Conservation (phyloP, 2,113 vertebrate species). For the Engraulis encrasicolus region DNA sequence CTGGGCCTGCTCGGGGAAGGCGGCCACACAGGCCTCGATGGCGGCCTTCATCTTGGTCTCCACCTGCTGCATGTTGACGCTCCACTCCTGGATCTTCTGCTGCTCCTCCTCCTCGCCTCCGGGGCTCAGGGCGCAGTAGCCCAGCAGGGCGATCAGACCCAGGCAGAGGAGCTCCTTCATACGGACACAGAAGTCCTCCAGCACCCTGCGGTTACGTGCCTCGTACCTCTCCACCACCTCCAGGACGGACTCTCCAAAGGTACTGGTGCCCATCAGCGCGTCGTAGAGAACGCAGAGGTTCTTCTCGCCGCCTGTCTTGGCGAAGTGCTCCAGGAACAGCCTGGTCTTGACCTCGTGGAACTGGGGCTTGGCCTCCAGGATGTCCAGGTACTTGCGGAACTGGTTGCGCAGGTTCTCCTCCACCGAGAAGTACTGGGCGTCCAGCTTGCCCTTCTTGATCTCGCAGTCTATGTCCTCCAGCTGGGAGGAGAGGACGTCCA, state of each 20-base stretch:
- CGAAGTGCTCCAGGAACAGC: slow-evolving; percentile 75
- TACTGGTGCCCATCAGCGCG: slow-evolving; percentile 72
- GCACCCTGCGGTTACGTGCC: slow-evolving; percentile 67
- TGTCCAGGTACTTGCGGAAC: slow-evolving; percentile 78
- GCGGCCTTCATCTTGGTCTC: slow-evolving; percentile 73
- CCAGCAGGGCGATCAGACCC: slow-evolving; percentile 75
- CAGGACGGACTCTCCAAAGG: slow-evolving; percentile 71
- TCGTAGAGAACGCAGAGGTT: slow-evolving; percentile 74
- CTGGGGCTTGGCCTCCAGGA: slow-evolving; percentile 73
- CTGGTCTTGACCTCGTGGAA: slow-evolving; percentile 72
- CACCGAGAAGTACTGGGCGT: slow-evolving; percentile 70
- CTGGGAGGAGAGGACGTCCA: slow-evolving; percentile 72
- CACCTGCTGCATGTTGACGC: slow-evolving; percentile 66
- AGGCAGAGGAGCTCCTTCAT: slow-evolving; percentile 80
- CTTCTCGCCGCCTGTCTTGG: slow-evolving; percentile 73
- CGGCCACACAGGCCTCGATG: slow-evolving; percentile 64
- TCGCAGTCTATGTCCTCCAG: slow-evolving; percentile 74
- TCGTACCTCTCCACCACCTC: slow-evolving; percentile 72
- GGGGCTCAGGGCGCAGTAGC: slow-evolving; percentile 68
- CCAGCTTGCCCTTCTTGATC: slow-evolving; percentile 71
- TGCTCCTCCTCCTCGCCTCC: slow-evolving; percentile 65
- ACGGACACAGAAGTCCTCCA: slow-evolving; percentile 77
- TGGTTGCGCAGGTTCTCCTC: slow-evolving; percentile 80
- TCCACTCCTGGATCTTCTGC: slow-evolving; percentile 72
- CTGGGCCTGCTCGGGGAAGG: slow-evolving; percentile 72